Conservation (phyloP, 2,888 invertebrate genomes). For the Conops quadrifasciatus region DNA sequence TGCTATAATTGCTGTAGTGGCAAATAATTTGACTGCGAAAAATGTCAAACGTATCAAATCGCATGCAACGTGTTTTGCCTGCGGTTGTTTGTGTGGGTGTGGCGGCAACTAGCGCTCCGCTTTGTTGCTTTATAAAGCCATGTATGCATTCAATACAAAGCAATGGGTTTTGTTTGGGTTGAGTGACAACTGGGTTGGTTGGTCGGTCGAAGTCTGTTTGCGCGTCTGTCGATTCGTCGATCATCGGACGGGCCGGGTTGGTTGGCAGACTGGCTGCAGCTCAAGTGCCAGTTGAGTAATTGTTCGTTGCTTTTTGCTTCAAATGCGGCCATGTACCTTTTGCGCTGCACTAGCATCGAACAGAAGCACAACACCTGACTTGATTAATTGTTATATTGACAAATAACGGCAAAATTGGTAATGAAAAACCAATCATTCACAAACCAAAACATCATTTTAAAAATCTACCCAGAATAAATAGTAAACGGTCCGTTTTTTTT, state of each 20-base stretch:
- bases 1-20: neutral
- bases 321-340: too few relatives aligned
- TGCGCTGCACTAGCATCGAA: neutral
- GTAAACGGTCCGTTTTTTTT: too few relatives aligned
- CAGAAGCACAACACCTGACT: slow-evolving; percentile 11
- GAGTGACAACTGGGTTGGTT: too few relatives aligned
- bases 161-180: too few relatives aligned
- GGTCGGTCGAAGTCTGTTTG: neutral
- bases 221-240: neutral
- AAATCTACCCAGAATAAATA: too few relatives aligned
- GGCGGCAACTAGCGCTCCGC: neutral
- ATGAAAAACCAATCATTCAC: slow-evolving; percentile 29
- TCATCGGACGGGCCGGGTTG: neutral
- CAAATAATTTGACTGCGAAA: slow-evolving; percentile 8
- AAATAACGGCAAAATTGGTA: slow-evolving; percentile 36
- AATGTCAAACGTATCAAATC: slow-evolving; percentile 22
- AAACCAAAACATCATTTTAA: too few relatives aligned
- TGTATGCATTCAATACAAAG: neutral
- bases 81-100: slow-evolving; percentile 14
- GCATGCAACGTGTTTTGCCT: neutral
- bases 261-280: neutral
- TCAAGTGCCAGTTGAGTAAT: slow-evolving; percentile 29
- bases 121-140: neutral
- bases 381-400: slow-evolving; percentile 33
- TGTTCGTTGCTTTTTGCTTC: neutral